phyloP scores from a whole-genome alignment of 1,140 invertebrate species.

The Charaxes varanes region DNA sequence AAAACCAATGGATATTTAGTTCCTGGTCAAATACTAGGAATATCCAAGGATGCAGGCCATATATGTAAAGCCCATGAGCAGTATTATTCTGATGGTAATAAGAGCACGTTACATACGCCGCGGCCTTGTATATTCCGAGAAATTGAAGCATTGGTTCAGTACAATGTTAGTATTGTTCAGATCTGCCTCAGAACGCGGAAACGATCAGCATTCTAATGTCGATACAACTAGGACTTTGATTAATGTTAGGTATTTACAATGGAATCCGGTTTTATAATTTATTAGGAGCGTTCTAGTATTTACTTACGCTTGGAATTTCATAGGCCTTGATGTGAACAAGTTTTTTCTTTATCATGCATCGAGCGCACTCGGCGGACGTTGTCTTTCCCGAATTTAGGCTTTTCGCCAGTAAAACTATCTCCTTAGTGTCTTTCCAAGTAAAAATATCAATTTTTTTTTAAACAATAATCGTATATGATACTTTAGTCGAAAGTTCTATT shows the following conservation, averaged over 20 bases:
- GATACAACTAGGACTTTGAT: conserved; percentile 14
- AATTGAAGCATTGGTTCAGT: conserved; percentile 13
- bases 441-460: too few species aligned
- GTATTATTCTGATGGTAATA: neutral
- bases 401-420: too few species aligned
- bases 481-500: too few species aligned
- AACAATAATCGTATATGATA: too few species aligned
- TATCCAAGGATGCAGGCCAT: neutral
- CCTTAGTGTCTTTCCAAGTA: too few species aligned
- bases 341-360: too few species aligned
- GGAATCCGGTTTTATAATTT: neutral
- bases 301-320: too few species aligned
- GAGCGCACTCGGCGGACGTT: too few species aligned
- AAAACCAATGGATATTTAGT: too few species aligned
- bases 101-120: conserved; percentile 4
- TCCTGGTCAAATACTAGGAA: conserved; percentile 1
- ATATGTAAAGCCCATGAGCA: neutral
- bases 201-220: conserved; percentile 13
- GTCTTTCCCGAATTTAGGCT: too few species aligned
- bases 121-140: conserved; percentile 18
- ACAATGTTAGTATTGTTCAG: conserved; percentile 15
- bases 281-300: neutral
- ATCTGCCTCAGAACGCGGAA: conserved; percentile 14
- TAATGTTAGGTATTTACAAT: conserved; percentile 8
- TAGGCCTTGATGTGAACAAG: too few species aligned